Evolutionary conservation across 2,797 vertebrate species (phyloP).

Genomic region (Amphiprion clarkii): DNA sequence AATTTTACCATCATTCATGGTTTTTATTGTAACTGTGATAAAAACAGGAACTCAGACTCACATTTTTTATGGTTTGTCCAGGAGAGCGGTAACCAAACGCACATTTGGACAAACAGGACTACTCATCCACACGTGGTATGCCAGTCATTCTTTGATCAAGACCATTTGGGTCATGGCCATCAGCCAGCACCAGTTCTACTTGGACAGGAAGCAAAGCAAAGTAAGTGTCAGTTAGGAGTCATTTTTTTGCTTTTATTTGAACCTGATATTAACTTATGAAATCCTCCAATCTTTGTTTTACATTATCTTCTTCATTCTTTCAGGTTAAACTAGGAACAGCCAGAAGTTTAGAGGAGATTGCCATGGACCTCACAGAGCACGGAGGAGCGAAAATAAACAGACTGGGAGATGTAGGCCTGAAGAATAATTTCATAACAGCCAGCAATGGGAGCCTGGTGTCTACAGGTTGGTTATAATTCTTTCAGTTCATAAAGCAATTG

Average conservation of each 20-base stretch:
- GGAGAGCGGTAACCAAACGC: constrained; percentile 96
- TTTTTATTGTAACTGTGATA: constrained; percentile 3
- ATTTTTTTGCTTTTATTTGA: neutral
- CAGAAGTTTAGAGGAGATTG: constrained; percentile 93
- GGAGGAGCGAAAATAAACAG: constrained; percentile 89
- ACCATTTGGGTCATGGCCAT: constrained; percentile 99
- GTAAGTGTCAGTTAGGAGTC: constrained; percentile 80
- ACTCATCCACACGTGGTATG: constrained; percentile 99
- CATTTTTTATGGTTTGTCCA: constrained; percentile 62
- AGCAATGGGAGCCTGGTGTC: constrained; percentile 98
- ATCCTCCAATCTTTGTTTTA: neutral
- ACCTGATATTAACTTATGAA: neutral
- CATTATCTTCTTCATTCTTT: neutral
- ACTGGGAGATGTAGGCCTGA: constrained; percentile 87
- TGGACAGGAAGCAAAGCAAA: constrained; percentile 99
- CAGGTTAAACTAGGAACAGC: constrained; percentile 94
- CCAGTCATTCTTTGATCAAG: constrained; percentile 96
- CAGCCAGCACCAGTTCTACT: constrained; percentile 98
- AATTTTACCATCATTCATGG: neutral
- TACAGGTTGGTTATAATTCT: constrained; percentile 87
- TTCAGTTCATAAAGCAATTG: neutral
- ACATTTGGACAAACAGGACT: constrained; percentile 98
- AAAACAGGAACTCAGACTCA: neutral
- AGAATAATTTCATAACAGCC: constrained; percentile 95
- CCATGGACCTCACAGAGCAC: constrained; percentile 94